Evolutionary conservation across 2,888 invertebrate species (phyloP).

Genomic region (Melolontha melolontha): DNA sequence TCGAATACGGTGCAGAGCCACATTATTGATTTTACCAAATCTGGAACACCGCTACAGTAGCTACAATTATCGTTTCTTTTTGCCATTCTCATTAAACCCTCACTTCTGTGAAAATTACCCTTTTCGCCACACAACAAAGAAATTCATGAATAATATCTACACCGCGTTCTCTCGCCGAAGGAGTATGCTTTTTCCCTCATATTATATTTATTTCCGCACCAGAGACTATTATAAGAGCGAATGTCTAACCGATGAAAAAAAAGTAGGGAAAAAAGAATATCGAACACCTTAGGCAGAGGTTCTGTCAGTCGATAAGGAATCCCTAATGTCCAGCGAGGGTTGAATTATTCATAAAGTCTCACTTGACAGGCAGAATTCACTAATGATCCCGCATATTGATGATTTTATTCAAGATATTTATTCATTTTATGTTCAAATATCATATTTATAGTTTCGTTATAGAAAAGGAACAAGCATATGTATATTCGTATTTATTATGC

Average conservation of each 20-base stretch:
- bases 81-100: constrained; percentile 22
- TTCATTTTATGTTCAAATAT: no score
- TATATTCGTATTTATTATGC: no score
- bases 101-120: constrained; percentile 19
- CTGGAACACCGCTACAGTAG: constrained; percentile 12
- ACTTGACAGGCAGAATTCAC: constrained; percentile 31
- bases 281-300: not conserved
- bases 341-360: constrained; percentile 32
- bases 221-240: not conserved
- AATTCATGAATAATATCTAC: constrained; percentile 22
- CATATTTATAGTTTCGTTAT: not conserved
- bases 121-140: constrained; percentile 25
- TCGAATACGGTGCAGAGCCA: not conserved
- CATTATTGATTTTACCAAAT: constrained; percentile 23
- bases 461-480: no score
- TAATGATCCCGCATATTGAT: constrained; percentile 30
- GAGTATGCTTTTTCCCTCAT: not conserved
- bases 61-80: constrained; percentile 21
- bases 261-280: constrained; percentile 15
- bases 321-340: constrained; percentile 13
- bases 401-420: not conserved
- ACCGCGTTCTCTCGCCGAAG: constrained; percentile 1
- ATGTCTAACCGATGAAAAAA: constrained; percentile 1
- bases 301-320: constrained; percentile 24
- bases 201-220: constrained; percentile 18